Evolutionary conservation across 2,888 invertebrate genomes (phyloP).

Genomic region (Bedellia somnulentella): DNA sequence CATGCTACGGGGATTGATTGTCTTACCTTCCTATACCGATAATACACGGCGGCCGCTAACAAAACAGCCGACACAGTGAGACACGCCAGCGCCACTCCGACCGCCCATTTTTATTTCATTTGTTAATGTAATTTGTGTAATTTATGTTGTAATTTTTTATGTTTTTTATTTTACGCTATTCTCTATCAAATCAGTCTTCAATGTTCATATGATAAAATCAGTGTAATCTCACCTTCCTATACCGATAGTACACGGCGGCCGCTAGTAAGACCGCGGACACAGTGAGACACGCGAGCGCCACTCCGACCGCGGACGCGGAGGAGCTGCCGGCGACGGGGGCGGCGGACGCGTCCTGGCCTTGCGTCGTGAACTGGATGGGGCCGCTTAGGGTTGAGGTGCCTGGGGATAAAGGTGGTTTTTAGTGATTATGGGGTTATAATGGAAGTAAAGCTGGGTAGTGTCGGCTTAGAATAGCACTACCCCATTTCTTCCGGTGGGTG

Average conservation of each 20-base stretch:
- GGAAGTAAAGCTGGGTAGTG: too few relatives aligned
- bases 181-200: too few relatives aligned
- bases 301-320: conserved; percentile 63
- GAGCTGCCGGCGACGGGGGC: conserved; percentile 62
- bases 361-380: conserved; percentile 73
- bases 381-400: conserved; percentile 76
- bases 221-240: conserved; percentile 56
- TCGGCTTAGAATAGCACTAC: too few relatives aligned
- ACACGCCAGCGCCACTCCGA: conserved; percentile 65
- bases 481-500: too few relatives aligned
- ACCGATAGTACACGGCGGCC: conserved; percentile 64
- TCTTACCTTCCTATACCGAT: conserved; percentile 61
- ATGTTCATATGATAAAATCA: too few relatives aligned
- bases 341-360: conserved; percentile 72
- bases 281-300: conserved; percentile 63
- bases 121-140: too few relatives aligned
- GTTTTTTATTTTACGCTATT: too few relatives aligned
- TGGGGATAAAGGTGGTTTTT: conserved; percentile 15
- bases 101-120: too few relatives aligned
- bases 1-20: too few relatives aligned
- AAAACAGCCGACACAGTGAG: conserved; percentile 64
- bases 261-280: conserved; percentile 65
- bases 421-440: too few relatives aligned
- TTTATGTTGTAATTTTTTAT: too few relatives aligned
- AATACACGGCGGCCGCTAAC: conserved; percentile 63